Evolutionary conservation across 2,888 invertebrate genomes (phyloP).

Genomic region (Tenthredo amoena): DNA sequence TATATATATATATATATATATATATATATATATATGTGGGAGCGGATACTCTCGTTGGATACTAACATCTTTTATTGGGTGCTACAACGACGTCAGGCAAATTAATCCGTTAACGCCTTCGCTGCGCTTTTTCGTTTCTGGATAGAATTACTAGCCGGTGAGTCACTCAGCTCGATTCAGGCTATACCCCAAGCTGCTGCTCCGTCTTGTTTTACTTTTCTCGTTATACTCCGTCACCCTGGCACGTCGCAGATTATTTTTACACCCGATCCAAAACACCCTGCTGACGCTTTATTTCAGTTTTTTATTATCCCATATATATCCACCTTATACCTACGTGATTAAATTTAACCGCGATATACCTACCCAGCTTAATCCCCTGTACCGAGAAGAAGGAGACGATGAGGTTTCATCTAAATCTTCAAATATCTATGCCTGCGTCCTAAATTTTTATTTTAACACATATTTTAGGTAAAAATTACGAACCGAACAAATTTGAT

Average conservation of each 20-base stretch:
- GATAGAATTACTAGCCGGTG: slow-evolving; percentile 8
- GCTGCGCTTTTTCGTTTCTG: slow-evolving; percentile 19
- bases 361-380: background rate
- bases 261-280: slow-evolving; percentile 30
- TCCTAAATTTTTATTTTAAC: background rate
- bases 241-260: slow-evolving; percentile 35
- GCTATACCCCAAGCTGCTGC: background rate
- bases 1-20: too few relatives aligned
- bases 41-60: slow-evolving; percentile 56
- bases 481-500: too few relatives aligned
- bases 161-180: slow-evolving; percentile 7
- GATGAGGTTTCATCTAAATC: background rate
- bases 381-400: background rate
- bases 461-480: too few relatives aligned
- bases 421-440: background rate
- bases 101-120: slow-evolving; percentile 49
- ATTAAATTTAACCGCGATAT: background rate
- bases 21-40: background rate
- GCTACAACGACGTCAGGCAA: slow-evolving; percentile 55
- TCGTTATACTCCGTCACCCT: slow-evolving; percentile 38
- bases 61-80: slow-evolving; percentile 72
- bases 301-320: background rate
- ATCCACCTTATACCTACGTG: background rate
- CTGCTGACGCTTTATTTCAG: background rate
- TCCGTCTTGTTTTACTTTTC: slow-evolving; percentile 3